phyloP scores from a whole-genome alignment of 2,113 vertebrate species.

The Aspidoscelis tigris region DNA sequence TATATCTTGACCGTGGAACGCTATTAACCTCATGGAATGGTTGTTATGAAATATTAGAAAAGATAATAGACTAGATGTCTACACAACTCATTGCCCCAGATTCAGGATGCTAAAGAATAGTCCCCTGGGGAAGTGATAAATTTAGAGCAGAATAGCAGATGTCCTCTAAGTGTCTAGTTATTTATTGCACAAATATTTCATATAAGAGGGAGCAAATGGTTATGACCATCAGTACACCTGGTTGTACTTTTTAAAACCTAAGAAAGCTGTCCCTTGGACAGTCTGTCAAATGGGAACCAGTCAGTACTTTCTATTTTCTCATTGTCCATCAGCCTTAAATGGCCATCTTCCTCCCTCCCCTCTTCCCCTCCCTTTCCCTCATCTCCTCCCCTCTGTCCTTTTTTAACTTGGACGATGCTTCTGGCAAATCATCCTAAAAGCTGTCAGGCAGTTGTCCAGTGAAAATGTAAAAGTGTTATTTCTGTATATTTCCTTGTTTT shows the following conservation, averaged over 20 bases:
- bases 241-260: not conserved
- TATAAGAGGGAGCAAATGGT: conserved; percentile 10
- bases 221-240: rapidly evolving
- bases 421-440: not conserved
- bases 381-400: not conserved
- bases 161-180: conserved; percentile 32
- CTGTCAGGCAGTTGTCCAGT: not conserved
- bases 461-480: not conserved
- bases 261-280: not conserved
- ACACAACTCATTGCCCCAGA: conserved; percentile 42
- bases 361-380: too few species aligned
- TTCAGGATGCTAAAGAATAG: conserved; percentile 36
- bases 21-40: not conserved
- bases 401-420: not conserved
- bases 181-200: conserved; percentile 38
- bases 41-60: not conserved
- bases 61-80: conserved; percentile 30
- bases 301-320: conserved; percentile 39
- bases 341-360: not conserved
- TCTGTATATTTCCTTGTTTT: not conserved
- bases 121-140: conserved; percentile 34
- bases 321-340: not conserved
- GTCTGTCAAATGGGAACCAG: not conserved
- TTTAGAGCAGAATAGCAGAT: conserved; percentile 53
- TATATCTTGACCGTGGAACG: conserved; percentile 44